Percentiles rank a stretch among this genome's conserved stretches.
These are phyloP conservation scores for Ametastegia equiseti DNA, from an alignment of 2,888 invertebrate genomes.

Conservation along the genomic window DNA sequence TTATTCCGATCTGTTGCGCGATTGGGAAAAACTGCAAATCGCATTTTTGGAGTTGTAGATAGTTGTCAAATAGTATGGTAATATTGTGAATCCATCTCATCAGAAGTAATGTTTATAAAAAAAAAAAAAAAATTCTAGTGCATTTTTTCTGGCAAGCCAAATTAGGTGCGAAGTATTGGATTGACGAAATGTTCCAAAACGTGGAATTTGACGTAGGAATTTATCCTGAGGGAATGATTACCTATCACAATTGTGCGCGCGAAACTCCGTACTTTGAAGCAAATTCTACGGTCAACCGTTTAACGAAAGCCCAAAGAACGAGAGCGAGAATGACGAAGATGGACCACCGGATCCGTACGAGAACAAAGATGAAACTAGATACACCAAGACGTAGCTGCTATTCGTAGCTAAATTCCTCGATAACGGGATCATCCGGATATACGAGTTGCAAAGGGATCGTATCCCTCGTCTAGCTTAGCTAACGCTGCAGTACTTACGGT, in stretches of 20 bases:
- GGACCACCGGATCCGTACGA: too few relatives aligned
- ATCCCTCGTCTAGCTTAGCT: constrained; percentile 17
- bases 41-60: too few relatives aligned
- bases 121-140: too few relatives aligned
- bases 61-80: too few relatives aligned
- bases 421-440: constrained; percentile 43
- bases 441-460: constrained; percentile 30
- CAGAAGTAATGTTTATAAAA: too few relatives aligned
- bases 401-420: constrained; percentile 45
- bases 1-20: too few relatives aligned
- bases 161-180: too few relatives aligned
- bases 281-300: constrained; percentile 15
- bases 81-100: too few relatives aligned
- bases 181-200: neutral
- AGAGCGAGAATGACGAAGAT: neutral
- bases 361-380: constrained; percentile 24
- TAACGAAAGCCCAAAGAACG: constrained; percentile 26
- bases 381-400: constrained; percentile 13
- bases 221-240: too few relatives aligned
- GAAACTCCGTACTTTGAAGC: neutral
- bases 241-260: neutral
- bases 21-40: too few relatives aligned
- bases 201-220: neutral
- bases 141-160: too few relatives aligned
- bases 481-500: constrained; percentile 16